Percentiles rank a stretch among this genome's conserved stretches.
Conservation (phyloP, 1,140 invertebrate species). For the Nasonia longicornis region DNA sequence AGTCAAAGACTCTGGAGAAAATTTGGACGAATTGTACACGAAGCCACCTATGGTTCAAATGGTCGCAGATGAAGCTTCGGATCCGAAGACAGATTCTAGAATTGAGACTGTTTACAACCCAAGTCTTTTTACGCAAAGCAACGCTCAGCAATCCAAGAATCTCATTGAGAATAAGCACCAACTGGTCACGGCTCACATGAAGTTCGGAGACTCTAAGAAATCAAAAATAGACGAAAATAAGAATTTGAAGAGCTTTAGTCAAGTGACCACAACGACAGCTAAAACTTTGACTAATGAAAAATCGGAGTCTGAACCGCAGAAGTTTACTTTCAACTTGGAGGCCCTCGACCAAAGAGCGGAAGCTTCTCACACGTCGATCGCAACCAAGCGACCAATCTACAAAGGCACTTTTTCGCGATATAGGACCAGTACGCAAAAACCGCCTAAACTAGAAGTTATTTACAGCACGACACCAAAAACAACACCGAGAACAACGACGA, state of each 20-base stretch:
- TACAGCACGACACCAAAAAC: slow-evolving; percentile 54
- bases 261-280: background rate
- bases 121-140: background rate
- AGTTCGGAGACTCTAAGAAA: background rate
- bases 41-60: slow-evolving; percentile 70
- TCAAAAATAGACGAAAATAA: background rate
- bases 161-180: slow-evolving; percentile 11
- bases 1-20: slow-evolving; percentile 62
- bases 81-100: background rate
- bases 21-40: slow-evolving; percentile 70
- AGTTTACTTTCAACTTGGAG: slow-evolving; percentile 59
- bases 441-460: slow-evolving; percentile 50
- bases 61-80: slow-evolving; percentile 53
- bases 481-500: slow-evolving; percentile 46
- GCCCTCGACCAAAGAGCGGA: slow-evolving; percentile 52
- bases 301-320: slow-evolving; percentile 53
- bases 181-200: slow-evolving; percentile 9
- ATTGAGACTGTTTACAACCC: slow-evolving; percentile 2
- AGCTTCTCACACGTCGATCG: slow-evolving; percentile 39
- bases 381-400: slow-evolving; percentile 48
- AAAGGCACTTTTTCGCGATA: slow-evolving; percentile 43
- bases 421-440: slow-evolving; percentile 47
- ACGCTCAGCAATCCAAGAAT: background rate
- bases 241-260: background rate
- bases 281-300: background rate